Evolutionary conservation across 2,888 invertebrate genomes (phyloP).

Genomic region (Nomada goodeniana): DNA sequence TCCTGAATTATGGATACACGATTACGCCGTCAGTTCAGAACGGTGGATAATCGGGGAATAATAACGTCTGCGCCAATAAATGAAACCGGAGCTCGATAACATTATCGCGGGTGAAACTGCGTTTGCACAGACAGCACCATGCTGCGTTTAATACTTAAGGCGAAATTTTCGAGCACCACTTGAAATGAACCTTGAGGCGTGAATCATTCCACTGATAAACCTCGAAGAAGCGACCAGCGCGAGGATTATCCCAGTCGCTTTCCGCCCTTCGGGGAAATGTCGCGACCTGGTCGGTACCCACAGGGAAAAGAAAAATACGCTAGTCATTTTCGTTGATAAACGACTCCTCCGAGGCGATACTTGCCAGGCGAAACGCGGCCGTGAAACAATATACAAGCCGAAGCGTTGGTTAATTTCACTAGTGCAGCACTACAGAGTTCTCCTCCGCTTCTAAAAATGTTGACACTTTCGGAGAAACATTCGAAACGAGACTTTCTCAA

Average conservation of each 20-base stretch:
- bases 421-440: background rate
- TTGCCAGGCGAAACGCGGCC: background rate
- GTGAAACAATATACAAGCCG: background rate
- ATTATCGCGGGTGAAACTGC: conserved; percentile 6
- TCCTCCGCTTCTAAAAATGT: background rate
- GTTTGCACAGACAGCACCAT: background rate
- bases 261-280: background rate
- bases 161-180: conserved; percentile 67
- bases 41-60: conserved; percentile 19
- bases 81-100: background rate
- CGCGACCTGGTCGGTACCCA: background rate
- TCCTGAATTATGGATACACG: conserved; percentile 9
- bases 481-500: background rate
- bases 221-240: conserved; percentile 35
- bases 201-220: conserved; percentile 76
- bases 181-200: conserved; percentile 70
- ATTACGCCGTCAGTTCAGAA: no score
- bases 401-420: background rate
- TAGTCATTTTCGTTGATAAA: conserved; percentile 11
- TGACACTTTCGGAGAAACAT: background rate
- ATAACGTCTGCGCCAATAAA: background rate
- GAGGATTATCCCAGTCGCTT: conserved; percentile 8
- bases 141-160: conserved; percentile 74
- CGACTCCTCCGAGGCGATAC: conserved; percentile 4
- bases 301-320: background rate